Conservation (phyloP, 2,113 vertebrate genomes). For the Xiphophorus hellerii region DNA sequence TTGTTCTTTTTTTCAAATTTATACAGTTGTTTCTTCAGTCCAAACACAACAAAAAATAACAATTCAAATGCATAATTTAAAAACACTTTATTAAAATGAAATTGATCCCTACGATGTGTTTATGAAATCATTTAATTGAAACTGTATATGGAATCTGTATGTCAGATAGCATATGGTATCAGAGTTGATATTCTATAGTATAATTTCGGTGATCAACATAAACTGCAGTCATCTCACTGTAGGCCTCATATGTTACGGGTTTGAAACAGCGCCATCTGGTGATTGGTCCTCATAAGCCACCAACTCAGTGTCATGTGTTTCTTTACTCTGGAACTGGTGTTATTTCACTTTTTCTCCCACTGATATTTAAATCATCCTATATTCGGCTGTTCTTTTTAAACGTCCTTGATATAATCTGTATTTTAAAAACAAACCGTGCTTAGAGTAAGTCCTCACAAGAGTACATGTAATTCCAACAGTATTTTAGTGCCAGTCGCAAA, state of each 20-base stretch:
- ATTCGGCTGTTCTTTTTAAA: background rate
- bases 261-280: constrained; percentile 77
- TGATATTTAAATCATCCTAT: background rate
- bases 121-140: background rate
- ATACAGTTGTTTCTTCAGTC: background rate
- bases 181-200: constrained; percentile 15
- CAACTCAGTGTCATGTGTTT: constrained; percentile 26
- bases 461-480: background rate
- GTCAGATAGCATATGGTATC: background rate
- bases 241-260: background rate
- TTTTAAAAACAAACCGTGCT: background rate
- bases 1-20: background rate
- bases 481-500: background rate
- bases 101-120: background rate
- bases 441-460: constrained; percentile 17
- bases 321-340: constrained; percentile 25
- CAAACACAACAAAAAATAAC: background rate
- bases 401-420: background rate
- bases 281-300: constrained; percentile 35
- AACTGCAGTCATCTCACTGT: constrained; percentile 12
- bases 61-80: too few relatives aligned
- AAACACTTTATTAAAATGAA: too few relatives aligned
- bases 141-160: background rate
- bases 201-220: constrained; percentile 12
- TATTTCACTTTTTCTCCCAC: background rate